phyloP scores from a whole-genome alignment of 1,140 invertebrate genomes.

The Tribolium castaneum region DNA sequence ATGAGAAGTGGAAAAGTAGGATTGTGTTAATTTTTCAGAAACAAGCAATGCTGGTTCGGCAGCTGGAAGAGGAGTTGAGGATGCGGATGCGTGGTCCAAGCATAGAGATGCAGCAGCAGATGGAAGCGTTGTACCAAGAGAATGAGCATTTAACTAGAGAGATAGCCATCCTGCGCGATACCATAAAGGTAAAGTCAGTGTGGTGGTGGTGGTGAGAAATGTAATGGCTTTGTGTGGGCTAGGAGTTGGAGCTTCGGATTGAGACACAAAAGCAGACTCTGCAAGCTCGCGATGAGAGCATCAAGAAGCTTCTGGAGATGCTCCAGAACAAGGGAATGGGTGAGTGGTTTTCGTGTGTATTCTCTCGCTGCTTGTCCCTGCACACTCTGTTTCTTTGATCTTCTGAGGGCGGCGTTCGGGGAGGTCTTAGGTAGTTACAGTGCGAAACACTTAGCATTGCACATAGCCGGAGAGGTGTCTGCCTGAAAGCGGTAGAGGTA shows the following conservation, averaged over 20 bases:
- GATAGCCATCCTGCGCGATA: slow-evolving; percentile 93
- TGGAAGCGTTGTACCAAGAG: slow-evolving; percentile 91
- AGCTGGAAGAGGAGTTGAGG: slow-evolving; percentile 91
- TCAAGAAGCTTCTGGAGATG: slow-evolving; percentile 99
- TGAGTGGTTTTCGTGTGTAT: slow-evolving; percentile 68
- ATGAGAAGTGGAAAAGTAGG: too few relatives aligned
- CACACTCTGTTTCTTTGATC: slow-evolving; percentile 45
- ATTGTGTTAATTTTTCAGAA: slow-evolving; percentile 73
- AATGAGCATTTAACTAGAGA: slow-evolving; percentile 96
- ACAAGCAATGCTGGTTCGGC: slow-evolving; percentile 94
- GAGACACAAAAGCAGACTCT: slow-evolving; percentile 98
- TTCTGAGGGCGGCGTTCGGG: slow-evolving; percentile 45
- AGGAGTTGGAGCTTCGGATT: slow-evolving; percentile 95
- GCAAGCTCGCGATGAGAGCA: slow-evolving; percentile 95
- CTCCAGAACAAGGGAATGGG: slow-evolving; percentile 96
- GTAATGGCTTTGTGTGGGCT: slow-evolving; percentile 43
- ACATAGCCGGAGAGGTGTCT: slow-evolving; percentile 32
- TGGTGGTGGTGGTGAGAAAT: not conserved
- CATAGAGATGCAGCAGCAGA: slow-evolving; percentile 90
- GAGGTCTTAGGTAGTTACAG: slow-evolving; percentile 52
- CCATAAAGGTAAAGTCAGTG: slow-evolving; percentile 81
- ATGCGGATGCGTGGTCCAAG: slow-evolving; percentile 87
- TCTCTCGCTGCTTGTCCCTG: slow-evolving; percentile 53
- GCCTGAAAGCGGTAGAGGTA: slow-evolving; percentile 28
- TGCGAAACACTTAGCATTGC: slow-evolving; percentile 35